Evolutionary conservation across 2,888 invertebrate genomes (phyloP).

Genomic region (Timema podura): DNA sequence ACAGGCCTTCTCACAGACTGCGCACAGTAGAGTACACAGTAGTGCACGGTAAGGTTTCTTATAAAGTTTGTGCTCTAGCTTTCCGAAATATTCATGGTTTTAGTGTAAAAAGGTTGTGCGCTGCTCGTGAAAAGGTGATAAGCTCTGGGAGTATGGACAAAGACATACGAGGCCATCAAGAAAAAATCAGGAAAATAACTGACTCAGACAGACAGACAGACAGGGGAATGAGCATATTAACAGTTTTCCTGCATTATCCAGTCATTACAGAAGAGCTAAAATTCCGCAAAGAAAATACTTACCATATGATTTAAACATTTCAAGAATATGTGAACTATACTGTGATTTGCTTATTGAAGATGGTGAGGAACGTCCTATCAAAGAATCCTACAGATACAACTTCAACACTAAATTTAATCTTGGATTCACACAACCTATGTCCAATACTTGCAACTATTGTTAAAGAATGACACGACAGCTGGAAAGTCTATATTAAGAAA

Average conservation of each 20-base stretch:
- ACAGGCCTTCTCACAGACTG: too few species aligned
- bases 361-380: not conserved
- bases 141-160: not conserved
- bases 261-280: too few species aligned
- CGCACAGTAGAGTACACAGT: too few species aligned
- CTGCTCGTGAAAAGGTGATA: not conserved
- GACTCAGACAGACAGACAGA: not conserved
- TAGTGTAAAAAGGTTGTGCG: not conserved
- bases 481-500: constrained; percentile 8
- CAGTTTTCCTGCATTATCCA: not conserved
- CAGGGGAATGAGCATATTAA: not conserved
- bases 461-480: not conserved
- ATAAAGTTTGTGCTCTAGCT: too few species aligned
- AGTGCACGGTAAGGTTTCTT: too few species aligned
- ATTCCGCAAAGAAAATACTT: too few species aligned
- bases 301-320: too few species aligned
- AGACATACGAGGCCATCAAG: not conserved
- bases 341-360: too few species aligned
- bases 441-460: constrained; percentile 10
- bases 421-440: constrained; percentile 7
- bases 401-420: not conserved
- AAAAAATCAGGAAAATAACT: not conserved
- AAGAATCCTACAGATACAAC: not conserved
- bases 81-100: too few species aligned
- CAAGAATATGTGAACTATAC: too few species aligned